phyloP scores from a whole-genome alignment of 1,140 invertebrate species.

The Psix sp. region DNA sequence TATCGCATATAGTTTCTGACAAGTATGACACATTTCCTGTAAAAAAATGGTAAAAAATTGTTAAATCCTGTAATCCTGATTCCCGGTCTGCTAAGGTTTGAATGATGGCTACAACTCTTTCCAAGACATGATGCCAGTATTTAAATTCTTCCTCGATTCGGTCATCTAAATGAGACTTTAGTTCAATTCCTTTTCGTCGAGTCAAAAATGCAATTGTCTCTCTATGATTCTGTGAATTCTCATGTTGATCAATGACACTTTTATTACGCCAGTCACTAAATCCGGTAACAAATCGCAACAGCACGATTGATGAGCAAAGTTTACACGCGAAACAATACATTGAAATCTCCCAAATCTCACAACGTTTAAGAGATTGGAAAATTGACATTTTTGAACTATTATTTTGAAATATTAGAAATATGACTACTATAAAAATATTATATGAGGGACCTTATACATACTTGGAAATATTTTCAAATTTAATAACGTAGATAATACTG shows the following conservation, averaged over 20 bases:
- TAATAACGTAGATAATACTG: no score
- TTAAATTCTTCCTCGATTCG: constrained; percentile 9
- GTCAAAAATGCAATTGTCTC: constrained; percentile 5
- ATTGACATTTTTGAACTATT: no score
- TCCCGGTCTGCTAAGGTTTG: constrained; percentile 11
- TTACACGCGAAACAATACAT: constrained; percentile 33
- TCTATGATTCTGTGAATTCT: constrained; percentile 7
- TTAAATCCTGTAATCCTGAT: constrained; percentile 40
- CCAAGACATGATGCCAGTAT: constrained; percentile 24
- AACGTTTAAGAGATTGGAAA: no score
- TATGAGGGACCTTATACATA: no score
- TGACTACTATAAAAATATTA: no score
- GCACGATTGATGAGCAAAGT: no score
- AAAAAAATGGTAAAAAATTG: constrained; percentile 2
- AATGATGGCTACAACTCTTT: constrained; percentile 33
- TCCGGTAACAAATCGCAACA: no score
- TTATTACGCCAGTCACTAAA: constrained; percentile 27
- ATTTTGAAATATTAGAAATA: no score
- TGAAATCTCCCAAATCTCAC: no score
- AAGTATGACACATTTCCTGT: no score
- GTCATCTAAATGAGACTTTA: background rate
- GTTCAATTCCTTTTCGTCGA: background rate
- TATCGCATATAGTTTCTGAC: no score
- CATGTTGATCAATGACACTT: constrained; percentile 5
- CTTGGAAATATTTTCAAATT: no score